Percentiles rank a stretch among this genome's conserved stretches.
Conservation (phyloP, 2,797 vertebrate species). For the Decapterus maruadsi region DNA sequence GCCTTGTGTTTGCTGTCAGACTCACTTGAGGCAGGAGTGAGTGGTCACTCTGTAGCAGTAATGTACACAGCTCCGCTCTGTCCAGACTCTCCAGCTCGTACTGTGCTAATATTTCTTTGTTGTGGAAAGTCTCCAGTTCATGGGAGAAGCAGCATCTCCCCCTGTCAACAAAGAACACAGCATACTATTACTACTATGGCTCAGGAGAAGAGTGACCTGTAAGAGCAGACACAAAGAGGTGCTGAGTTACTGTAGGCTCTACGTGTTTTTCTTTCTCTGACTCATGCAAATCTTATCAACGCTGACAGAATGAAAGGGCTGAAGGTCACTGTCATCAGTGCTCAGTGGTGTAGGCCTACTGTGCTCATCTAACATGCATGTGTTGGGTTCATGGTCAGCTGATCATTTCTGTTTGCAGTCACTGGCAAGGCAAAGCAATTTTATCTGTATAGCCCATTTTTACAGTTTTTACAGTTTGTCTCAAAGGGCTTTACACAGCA, state of each 20-base stretch:
- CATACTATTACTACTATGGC: no score
- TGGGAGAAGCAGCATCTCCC: conserved; percentile 73
- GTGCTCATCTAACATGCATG: no score
- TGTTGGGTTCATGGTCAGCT: no score
- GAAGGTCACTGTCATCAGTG: conserved; percentile 1
- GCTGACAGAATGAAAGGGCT: not conserved
- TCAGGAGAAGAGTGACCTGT: not conserved
- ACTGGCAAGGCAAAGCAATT: no score
- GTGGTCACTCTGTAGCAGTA: conserved; percentile 82
- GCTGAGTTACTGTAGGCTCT: not conserved
- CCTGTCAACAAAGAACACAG: conserved; percentile 46
- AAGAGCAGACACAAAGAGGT: not conserved
- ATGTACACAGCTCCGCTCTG: conserved; percentile 65
- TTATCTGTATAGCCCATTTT: no score
- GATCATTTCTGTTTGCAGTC: no score
- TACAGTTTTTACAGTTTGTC: no score
- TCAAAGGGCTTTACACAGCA: no score
- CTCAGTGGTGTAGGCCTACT: no score
- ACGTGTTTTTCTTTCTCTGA: not conserved
- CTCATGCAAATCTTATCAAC: not conserved
- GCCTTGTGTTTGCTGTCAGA: not conserved
- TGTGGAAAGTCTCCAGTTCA: conserved; percentile 56
- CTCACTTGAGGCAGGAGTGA: conserved; percentile 76
- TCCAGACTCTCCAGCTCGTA: conserved; percentile 71
- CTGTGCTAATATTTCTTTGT: conserved; percentile 38